Percentiles rank a stretch among this genome's conserved stretches.
These are phyloP conservation scores for Trematocara marginatum DNA, from an alignment of 2,113 vertebrate species.

Conservation along the genomic window DNA sequence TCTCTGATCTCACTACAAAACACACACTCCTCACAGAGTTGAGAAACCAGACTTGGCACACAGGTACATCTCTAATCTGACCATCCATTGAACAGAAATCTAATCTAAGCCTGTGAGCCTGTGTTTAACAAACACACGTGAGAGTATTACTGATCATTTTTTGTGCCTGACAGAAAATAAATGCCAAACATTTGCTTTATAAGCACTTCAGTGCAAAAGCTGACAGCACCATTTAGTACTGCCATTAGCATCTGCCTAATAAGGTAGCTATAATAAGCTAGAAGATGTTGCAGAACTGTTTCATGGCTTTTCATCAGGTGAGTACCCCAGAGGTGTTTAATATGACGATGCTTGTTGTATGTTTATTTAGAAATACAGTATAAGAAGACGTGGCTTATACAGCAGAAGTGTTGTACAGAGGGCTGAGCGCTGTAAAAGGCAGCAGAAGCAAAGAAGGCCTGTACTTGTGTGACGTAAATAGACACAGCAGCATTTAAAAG, in stretches of 20 bases:
- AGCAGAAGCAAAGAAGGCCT: not conserved
- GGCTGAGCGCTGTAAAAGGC: not conserved
- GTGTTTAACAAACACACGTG: not conserved
- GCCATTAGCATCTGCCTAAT: not conserved
- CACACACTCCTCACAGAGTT: not conserved
- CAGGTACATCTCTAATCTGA: not conserved
- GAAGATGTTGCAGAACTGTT: not conserved
- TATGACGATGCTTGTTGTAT: not conserved
- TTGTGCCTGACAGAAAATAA: not conserved
- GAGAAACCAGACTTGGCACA: not conserved
- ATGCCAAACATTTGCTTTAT: not conserved
- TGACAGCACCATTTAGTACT: not conserved
- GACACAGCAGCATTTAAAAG: constrained; percentile 40
- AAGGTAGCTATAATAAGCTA: fast-evolving
- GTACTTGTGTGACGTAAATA: constrained; percentile 49
- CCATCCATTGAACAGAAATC: not conserved
- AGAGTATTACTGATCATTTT: not conserved
- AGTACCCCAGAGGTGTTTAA: not conserved
- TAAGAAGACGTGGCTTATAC: not conserved
- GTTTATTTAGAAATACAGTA: not conserved
- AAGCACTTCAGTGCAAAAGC: not conserved
- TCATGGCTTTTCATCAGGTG: not conserved
- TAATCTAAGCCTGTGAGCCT: not conserved
- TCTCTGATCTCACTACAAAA: not conserved
- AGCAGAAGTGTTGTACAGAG: not conserved